Base-by-base conservation (phyloP, 1,140 invertebrate genomes). In the Copidosoma floridanum region DNA sequence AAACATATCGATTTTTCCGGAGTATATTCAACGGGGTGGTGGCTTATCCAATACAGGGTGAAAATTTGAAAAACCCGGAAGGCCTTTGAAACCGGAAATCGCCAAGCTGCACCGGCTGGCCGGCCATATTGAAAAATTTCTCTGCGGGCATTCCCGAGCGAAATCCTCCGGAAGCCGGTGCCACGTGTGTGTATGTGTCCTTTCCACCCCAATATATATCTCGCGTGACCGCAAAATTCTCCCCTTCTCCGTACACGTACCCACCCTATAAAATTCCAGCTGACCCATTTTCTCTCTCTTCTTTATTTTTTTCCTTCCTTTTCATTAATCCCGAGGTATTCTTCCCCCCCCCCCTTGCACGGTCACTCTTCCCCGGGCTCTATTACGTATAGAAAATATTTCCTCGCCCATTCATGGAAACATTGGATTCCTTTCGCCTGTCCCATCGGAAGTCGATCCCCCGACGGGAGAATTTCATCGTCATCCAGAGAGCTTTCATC, bases 281-380 rank as follows among this genome's bases (percentile, higher is more conserved):
- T 55, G 58, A 55, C 41, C 58, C 44, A 61, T 21, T 54, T 61
- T 54, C n/a, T n/a, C n/a, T n/a, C n/a, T n/a, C n/a, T n/a, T n/a
- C n/a, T n/a, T n/a, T n/a, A n/a, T n/a, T n/a, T n/a, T n/a, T n/a
- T n/a, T n/a, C n/a, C n/a, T n/a, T n/a, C n/a, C n/a, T 60, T 55
- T 61, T 56, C 41, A 61, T 54, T 61, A 48, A 61, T 61, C 24
- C 18, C 35, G 24, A 20, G 44, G n/a, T 43, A 58, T 51, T 50
- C 21, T n/a, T n/a, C n/a, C n/a, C 6, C 23, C 3, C 11, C 12
- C 3, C 16, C n/a, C 1, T 14, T 1, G 11, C 16, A 16, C 11
- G 4, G 18, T 18, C 11, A 5, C 35, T 12, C 35, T 1, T 26
- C 1, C 46, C 14, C 1, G 14, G 11, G 24, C 46, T 40, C 46